Evolutionary conservation across 2,797 vertebrate species (phyloP), one percentile per base, ranked within the genome.

Genomic region (Argentina silus): DNA sequence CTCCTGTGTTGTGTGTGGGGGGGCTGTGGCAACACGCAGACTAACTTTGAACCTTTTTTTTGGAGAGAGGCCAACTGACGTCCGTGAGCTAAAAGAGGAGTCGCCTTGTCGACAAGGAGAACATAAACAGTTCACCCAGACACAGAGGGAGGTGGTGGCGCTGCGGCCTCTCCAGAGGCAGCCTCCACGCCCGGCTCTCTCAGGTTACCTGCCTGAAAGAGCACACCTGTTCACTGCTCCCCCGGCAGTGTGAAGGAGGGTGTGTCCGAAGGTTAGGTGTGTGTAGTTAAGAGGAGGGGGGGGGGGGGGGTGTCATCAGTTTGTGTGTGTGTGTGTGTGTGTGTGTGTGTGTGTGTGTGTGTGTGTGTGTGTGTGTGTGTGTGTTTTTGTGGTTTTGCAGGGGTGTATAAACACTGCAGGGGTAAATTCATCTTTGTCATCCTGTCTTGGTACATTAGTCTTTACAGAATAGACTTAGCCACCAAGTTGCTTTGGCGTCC

Each of bases 1-100:
- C 62, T 53, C 66, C 67, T 70, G 15, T 21, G 45, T 68, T 65
- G 71, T 78, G 72, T 60, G 61, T 23, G 3, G 60, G 12, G 36
- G 14, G 27, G 53, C 62, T 47, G 7, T 64, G 69, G 69, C 12
- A 69, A 19, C 55, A 76, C 61, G 17, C 44, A 15, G 59, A 74
- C 44, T 36, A 70, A 51, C 73, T 42, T 27, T 10, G 23, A 59
- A 72, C 42, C 69, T 14, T 10, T 7, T 70, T 67, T 77, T 48
- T 74, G 45, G 67, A 70, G 62, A 44, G 72, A 76, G 76, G 48
- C 12, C 70, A 70, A 0, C 23, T 7, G 43, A 70, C 76, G 78
- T 72, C 73, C 78, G 80, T 0, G 63, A 69, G 74, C 27, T 77
- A 61, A 81, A 77, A 68, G 43, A 80, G 73, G 66, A 67, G 36